Evolutionary conservation across 2,888 invertebrate species (phyloP).

Genomic region (Melanostoma scalare): DNA sequence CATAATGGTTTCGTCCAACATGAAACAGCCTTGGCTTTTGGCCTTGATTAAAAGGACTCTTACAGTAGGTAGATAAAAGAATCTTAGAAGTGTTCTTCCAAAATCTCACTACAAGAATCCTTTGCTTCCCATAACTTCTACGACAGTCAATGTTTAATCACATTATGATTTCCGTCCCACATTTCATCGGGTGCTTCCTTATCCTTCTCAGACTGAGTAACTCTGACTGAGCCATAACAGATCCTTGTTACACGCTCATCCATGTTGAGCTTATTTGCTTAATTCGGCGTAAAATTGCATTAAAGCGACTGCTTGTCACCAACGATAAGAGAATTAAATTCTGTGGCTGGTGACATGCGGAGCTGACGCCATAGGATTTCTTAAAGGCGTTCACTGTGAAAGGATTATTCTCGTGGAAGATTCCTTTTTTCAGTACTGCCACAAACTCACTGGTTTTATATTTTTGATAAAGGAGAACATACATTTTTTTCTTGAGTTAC

Average conservation of each 20-base stretch:
- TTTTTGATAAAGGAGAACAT: conserved; percentile 13
- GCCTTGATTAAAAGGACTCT: no score
- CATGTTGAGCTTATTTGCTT: conserved; percentile 55
- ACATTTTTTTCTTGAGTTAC: not conserved
- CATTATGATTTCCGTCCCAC: no score
- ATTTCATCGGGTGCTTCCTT: no score
- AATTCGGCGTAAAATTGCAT: conserved; percentile 59
- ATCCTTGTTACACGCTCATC: conserved; percentile 50
- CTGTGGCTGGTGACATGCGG: conserved; percentile 28
- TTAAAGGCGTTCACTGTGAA: conserved; percentile 26
- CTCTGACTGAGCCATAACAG: not conserved
- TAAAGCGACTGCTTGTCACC: conserved; percentile 50
- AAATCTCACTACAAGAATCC: no score
- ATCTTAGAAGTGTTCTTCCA: no score
- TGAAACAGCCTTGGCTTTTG: not conserved
- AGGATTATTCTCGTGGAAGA: not conserved
- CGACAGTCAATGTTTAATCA: no score
- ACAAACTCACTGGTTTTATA: conserved; percentile 36
- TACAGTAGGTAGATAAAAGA: no score
- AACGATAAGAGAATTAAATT: conserved; percentile 59
- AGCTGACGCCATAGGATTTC: conserved; percentile 9
- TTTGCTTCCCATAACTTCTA: no score
- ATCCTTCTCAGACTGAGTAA: not conserved
- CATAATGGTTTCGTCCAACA: not conserved
- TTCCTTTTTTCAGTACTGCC: not conserved